Conservation (phyloP, 2,113 vertebrate genomes). For the Coregonus clupeaformis region DNA sequence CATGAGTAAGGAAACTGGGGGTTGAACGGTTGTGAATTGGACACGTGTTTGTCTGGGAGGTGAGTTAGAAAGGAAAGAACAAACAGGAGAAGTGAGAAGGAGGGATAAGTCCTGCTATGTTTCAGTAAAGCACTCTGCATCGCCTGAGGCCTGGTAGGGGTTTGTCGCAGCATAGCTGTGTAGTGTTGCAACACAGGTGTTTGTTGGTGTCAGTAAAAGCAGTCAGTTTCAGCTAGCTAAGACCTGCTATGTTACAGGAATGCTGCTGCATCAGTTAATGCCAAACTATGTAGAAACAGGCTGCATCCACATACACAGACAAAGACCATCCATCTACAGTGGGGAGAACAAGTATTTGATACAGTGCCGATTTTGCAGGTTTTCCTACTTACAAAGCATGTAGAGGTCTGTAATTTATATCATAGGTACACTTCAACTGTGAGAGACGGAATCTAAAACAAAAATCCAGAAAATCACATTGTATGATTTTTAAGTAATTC, state of each 20-base stretch:
- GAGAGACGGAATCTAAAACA: too few species aligned
- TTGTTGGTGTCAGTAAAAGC: slow-evolving; percentile 27
- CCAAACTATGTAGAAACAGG: slow-evolving; percentile 16
- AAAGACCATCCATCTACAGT: too few species aligned
- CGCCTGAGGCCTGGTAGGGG: slow-evolving; percentile 21
- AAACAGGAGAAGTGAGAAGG: slow-evolving; percentile 29
- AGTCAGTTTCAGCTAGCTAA: slow-evolving; percentile 28
- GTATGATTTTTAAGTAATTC: too few species aligned
- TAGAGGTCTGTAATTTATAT: too few species aligned
- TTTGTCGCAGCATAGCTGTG: slow-evolving; percentile 31
- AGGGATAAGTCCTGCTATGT: slow-evolving; percentile 28
- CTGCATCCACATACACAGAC: slow-evolving; percentile 19
- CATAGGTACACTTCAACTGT: too few species aligned
- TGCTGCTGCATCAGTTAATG: not conserved
- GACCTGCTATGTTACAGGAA: slow-evolving; percentile 12
- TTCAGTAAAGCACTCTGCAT: slow-evolving; percentile 38
- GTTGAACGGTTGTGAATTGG: slow-evolving; percentile 52
- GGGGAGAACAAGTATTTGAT: too few species aligned
- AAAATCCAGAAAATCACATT: too few species aligned
- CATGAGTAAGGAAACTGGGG: not conserved
- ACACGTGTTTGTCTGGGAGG: slow-evolving; percentile 53
- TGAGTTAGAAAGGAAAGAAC: slow-evolving; percentile 43
- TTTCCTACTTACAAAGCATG: too few species aligned
- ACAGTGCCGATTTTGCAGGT: too few species aligned
- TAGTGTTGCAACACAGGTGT: slow-evolving; percentile 12